Evolutionary conservation across 2,888 invertebrate genomes (phyloP), one percentile per base, ranked within the genome.

Genomic region (Cabera pusaria): DNA sequence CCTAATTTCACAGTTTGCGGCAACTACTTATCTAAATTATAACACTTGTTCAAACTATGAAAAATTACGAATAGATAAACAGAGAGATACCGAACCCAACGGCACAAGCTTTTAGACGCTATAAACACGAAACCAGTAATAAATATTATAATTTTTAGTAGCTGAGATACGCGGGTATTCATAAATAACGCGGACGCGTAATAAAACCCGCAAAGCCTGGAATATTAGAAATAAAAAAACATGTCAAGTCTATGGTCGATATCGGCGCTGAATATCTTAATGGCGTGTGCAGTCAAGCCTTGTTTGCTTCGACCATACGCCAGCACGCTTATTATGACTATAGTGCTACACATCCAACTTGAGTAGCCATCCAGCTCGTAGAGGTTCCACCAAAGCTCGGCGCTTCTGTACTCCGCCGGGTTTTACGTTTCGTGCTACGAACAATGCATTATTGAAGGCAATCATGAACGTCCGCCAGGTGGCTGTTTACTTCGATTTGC

Each of bases 391-490:
- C 34, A 49, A 50, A 48, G 45, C 44, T 44, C 44, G 22, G 20
- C 33, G 25, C 55, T 44, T 19, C 38, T 42, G 45, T 26, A 59
- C 45, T 44, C 35, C 25, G 65, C 16, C 62, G 70, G 57, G 44
- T 72, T 67, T 58, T 57, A 63, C 64, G 60, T 72, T 74, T 65
- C 79, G 79, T 79, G 79, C 67, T 54, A 49, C 52, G 59, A 66
- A 72, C 73, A 68, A 72, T 80, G 75, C 76, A 80, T 81, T 81
- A 80, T 79, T 75, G 75, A 73, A 71, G 75, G 70, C 79, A 79
- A 80, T 83, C 77, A 73, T 72, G 72, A 66, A 56, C 63, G 61
- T 53, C 58, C 53, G 64, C 71, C 78, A 78, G 78, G 73, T 78
- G 76, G 69, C 60, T 72, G 78, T 77, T 77, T 75, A 62, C 73